These are phyloP conservation scores for Peribatodes rhomboidaria DNA, from an alignment of 2,888 invertebrate genomes.

Conservation along the genomic window DNA sequence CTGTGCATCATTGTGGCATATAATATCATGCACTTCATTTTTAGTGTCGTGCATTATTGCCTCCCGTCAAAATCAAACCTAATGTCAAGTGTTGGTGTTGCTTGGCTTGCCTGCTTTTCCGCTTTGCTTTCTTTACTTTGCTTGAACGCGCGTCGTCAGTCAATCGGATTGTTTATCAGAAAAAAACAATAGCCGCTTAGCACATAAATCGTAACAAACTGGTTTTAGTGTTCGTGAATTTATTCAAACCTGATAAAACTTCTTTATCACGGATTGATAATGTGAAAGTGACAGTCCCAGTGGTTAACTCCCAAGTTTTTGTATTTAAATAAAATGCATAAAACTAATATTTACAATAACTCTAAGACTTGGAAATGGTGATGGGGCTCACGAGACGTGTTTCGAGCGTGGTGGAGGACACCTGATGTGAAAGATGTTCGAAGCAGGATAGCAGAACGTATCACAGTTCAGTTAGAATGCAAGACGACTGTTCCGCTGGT, in stretches of 20 bases:
- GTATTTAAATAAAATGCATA: conserved; percentile 74
- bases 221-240: conserved; percentile 47
- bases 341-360: conserved; percentile 76
- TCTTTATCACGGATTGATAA: conserved; percentile 60
- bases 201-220: conserved; percentile 66
- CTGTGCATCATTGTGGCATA: too few relatives aligned
- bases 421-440: conserved; percentile 77
- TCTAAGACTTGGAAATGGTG: conserved; percentile 65
- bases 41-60: too few relatives aligned
- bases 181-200: conserved; percentile 68
- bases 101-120: conserved; percentile 77
- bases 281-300: conserved; percentile 82
- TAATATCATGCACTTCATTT: too few relatives aligned
- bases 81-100: conserved; percentile 76
- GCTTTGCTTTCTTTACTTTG: conserved; percentile 80
- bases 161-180: conserved; percentile 69
- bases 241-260: conserved; percentile 51
- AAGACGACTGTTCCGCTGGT: conserved; percentile 79
- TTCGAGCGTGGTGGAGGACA: conserved; percentile 69
- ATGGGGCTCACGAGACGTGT: conserved; percentile 55
- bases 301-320: conserved; percentile 70
- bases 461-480: conserved; percentile 77
- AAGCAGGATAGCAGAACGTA: conserved; percentile 76
- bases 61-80: conserved; percentile 44
- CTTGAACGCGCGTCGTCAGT: conserved; percentile 79